phyloP scores from a whole-genome alignment of 2,113 vertebrate genomes.

The Pelusios castaneus region DNA sequence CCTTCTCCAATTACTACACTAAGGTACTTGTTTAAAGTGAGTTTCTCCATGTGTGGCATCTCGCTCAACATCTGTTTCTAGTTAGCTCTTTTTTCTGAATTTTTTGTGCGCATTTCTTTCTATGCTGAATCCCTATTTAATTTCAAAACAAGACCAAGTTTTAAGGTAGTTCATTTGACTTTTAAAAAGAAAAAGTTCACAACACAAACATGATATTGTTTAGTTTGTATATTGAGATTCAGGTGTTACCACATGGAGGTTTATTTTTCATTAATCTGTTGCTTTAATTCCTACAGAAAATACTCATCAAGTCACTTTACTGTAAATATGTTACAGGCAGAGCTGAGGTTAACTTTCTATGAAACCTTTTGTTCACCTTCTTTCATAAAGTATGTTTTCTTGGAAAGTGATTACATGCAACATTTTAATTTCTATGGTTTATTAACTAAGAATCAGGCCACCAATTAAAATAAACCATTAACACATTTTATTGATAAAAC shows the following conservation, averaged over 20 bases:
- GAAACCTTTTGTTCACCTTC: background rate
- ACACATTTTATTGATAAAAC: background rate
- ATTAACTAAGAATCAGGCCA: background rate
- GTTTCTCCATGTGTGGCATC: conserved; percentile 66
- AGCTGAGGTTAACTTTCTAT: conserved; percentile 4
- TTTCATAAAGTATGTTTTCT: conserved; percentile 4
- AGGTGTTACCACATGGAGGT: background rate
- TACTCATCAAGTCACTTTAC: background rate
- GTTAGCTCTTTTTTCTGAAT: conserved; percentile 63
- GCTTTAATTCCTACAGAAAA: conserved; percentile 37
- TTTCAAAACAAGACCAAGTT: conserved; percentile 64
- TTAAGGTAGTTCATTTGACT: background rate
- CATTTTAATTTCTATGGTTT: background rate
- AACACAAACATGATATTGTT: background rate
- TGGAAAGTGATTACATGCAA: background rate
- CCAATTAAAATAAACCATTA: background rate
- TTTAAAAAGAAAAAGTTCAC: background rate
- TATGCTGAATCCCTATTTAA: background rate
- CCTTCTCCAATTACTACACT: conserved; percentile 76
- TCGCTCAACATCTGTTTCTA: conserved; percentile 78
- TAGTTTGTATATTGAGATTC: background rate
- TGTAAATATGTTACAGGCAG: background rate
- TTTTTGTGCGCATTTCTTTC: background rate
- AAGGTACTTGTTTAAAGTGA: conserved; percentile 75
- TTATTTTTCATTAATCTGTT: conserved; percentile 23